Evolutionary conservation across 2,888 invertebrate genomes (phyloP).

Genomic region (Drosophila kokeensis): DNA sequence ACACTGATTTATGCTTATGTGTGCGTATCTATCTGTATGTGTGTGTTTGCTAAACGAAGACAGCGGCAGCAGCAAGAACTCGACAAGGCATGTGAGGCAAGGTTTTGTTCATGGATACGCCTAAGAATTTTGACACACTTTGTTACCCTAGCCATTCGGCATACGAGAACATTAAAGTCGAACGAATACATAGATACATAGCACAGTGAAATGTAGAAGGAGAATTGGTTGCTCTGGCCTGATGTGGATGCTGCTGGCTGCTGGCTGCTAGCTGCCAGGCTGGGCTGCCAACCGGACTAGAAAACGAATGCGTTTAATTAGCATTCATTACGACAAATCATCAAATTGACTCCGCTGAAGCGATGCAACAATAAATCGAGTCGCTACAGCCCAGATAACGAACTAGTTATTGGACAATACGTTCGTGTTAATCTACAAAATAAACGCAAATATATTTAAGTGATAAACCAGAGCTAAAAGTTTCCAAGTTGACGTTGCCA

Average conservation of each 20-base stretch:
- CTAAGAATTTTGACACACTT: slow-evolving; percentile 80
- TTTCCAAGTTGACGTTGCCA: slow-evolving; percentile 68
- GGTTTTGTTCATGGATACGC: slow-evolving; percentile 64
- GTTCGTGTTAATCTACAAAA: slow-evolving; percentile 75
- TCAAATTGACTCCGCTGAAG: slow-evolving; percentile 67
- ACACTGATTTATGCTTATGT: slow-evolving; percentile 7
- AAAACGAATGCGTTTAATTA: slow-evolving; percentile 81
- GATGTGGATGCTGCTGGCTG: slow-evolving; percentile 31
- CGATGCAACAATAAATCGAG: slow-evolving; percentile 68
- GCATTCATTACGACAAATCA: slow-evolving; percentile 82
- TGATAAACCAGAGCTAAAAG: slow-evolving; percentile 55
- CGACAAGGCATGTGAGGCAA: slow-evolving; percentile 37
- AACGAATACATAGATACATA: slow-evolving; percentile 39
- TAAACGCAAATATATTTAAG: slow-evolving; percentile 76
- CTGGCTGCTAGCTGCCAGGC: slow-evolving; percentile 17
- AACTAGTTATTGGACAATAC: slow-evolving; percentile 64
- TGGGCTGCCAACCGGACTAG: slow-evolving; percentile 71
- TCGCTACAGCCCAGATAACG: slow-evolving; percentile 28
- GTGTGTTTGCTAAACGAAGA: slow-evolving; percentile 30
- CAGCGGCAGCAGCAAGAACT: slow-evolving; percentile 1
- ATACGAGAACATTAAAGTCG: slow-evolving; percentile 22
- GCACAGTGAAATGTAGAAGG: slow-evolving; percentile 3
- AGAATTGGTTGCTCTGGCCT: slow-evolving; percentile 41
- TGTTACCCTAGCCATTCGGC: slow-evolving; percentile 37
- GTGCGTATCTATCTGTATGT: slow-evolving; percentile 15